These are phyloP conservation scores for Odontomyia ornata DNA, from an alignment of 2,888 invertebrate species.

Conservation along the genomic window DNA sequence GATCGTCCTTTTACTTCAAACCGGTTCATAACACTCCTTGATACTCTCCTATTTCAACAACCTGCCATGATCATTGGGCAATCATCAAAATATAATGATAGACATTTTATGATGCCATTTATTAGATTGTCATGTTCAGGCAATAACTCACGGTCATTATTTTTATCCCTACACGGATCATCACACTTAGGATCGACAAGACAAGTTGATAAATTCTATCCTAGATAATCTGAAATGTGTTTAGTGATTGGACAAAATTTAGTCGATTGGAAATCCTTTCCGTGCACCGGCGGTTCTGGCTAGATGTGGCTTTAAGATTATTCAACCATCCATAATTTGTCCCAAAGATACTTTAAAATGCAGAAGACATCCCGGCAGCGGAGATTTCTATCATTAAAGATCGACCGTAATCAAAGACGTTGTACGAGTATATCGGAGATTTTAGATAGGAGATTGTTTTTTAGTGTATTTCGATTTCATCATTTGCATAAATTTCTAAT, in stretches of 20 bases:
- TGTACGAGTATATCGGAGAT: constrained; percentile 11
- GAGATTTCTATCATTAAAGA: constrained; percentile 28
- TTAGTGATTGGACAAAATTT: constrained; percentile 13
- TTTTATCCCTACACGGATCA: constrained; percentile 8
- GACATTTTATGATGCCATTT: constrained; percentile 34
- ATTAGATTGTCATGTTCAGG: constrained; percentile 17
- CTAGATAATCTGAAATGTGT: constrained; percentile 26
- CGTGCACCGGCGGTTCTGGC: neutral
- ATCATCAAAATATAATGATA: constrained; percentile 32
- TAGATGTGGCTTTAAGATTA: neutral
- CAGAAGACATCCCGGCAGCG: constrained; percentile 31
- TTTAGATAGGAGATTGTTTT: neutral
- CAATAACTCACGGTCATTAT: constrained; percentile 5
- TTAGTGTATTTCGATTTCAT: neutral
- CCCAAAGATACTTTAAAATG: neutral
- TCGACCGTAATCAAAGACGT: constrained; percentile 6
- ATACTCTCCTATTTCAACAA: neutral
- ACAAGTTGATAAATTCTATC: constrained; percentile 18
- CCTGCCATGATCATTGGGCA: constrained; percentile 15
- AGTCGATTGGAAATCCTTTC: constrained; percentile 16
- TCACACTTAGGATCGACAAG: neutral
- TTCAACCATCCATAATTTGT: neutral
- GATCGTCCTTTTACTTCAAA: constrained; percentile 10
- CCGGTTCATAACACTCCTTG: neutral
- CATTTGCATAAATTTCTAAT: constrained; percentile 32